These are phyloP conservation scores for Temnopleurus reevesii DNA, from an alignment of 53 echinoderm and acorn worm genomes.

Conservation along the genomic window DNA sequence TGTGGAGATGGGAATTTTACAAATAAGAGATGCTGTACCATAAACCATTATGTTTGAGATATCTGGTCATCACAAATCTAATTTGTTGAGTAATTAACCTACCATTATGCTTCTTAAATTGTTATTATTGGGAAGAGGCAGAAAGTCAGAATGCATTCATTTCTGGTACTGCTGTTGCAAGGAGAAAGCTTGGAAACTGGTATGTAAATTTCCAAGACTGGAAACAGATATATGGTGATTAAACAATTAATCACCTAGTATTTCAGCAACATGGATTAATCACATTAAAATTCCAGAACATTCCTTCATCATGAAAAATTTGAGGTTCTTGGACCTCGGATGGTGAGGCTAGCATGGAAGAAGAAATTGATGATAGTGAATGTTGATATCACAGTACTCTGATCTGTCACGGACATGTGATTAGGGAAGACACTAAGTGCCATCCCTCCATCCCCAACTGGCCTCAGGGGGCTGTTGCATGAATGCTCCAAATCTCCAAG, in stretches of 20 bases:
- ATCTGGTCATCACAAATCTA: too few species aligned
- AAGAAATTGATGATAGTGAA: not conserved
- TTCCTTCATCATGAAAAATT: not conserved
- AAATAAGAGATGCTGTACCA: too few species aligned
- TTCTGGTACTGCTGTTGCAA: too few species aligned
- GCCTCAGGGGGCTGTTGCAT: not conserved
- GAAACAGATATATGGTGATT: not conserved
- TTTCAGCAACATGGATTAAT: too few species aligned
- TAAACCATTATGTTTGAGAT: too few species aligned
- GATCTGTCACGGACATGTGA: constrained; percentile 40
- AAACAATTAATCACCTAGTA: not conserved
- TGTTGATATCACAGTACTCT: not conserved
- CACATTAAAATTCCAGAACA: too few species aligned
- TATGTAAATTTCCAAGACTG: not conserved
- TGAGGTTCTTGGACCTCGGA: not conserved
- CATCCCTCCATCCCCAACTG: not conserved
- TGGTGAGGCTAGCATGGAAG: not conserved
- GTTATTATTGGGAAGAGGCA: too few species aligned
- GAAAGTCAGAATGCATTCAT: too few species aligned
- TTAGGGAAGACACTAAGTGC: constrained; percentile 21
- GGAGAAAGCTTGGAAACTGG: not conserved
- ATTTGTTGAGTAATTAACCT: too few species aligned
- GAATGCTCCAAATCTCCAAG: not conserved
- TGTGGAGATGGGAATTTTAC: too few species aligned
- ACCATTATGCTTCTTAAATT: too few species aligned